Percentiles rank a stretch among this genome's conserved stretches.
Conservation (phyloP, 1,140 invertebrate genomes). For the Drosophila equinoxialis region DNA sequence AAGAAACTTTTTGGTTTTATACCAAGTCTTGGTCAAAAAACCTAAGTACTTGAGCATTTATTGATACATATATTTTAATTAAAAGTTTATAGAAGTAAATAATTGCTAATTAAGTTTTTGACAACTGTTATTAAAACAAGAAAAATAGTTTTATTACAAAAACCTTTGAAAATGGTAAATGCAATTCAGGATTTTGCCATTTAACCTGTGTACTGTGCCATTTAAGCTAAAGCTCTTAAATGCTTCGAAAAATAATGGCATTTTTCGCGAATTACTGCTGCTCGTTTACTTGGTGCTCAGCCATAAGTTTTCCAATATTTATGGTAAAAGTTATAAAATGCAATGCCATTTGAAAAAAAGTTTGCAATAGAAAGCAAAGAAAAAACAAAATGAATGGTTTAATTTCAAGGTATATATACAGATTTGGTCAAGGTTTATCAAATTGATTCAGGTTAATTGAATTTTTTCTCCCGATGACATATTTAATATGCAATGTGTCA, state of each 20-base stretch:
- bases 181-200: too few relatives aligned
- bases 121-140: too few relatives aligned
- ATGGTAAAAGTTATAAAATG: constrained; percentile 16
- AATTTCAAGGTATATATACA: constrained; percentile 12
- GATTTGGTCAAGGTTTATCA: constrained; percentile 19
- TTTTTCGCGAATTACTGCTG: constrained; percentile 9
- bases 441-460: constrained; percentile 71
- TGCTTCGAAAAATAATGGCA: constrained; percentile 3
- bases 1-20: too few relatives aligned
- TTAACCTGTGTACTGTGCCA: too few relatives aligned
- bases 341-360: constrained; percentile 6
- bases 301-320: constrained; percentile 26
- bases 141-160: too few relatives aligned
- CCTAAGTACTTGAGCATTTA: too few relatives aligned
- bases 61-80: too few relatives aligned
- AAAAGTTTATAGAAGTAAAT: too few relatives aligned
- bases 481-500: constrained; percentile 49
- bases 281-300: constrained; percentile 26
- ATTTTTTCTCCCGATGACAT: constrained; percentile 40
- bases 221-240: too few relatives aligned
- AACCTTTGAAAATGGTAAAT: too few relatives aligned
- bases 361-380: neutral
- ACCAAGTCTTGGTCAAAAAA: too few relatives aligned
- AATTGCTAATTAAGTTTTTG: too few relatives aligned
- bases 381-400: neutral